Base-by-base conservation (phyloP, 2,797 vertebrate genomes). In the Phrynocephalus forsythii region DNA sequence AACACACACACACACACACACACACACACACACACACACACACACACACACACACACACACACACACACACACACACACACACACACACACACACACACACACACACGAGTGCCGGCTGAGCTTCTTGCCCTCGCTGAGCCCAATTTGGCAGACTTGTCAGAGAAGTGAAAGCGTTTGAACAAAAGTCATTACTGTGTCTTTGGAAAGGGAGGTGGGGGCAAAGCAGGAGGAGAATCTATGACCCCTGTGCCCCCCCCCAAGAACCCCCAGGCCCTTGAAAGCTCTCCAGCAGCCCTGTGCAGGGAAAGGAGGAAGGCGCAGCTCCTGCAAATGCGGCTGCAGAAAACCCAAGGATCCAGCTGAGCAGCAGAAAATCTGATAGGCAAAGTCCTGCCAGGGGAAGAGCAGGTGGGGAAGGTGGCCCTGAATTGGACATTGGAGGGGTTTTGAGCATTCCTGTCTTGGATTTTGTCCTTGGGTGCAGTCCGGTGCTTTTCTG, bases 121-220 rank as follows among this genome's bases (percentile, higher is more conserved):
- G 67, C n/a, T 85, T 77, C 89, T 93, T 73, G 22, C 89, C 90
- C 76, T 88, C 82, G 80, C 63, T 1, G 15, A 86, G 72, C 78
- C 85, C 87, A 73, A 91, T 82, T 2, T n/a, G 38, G 83, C 79
- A 0, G 5, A 38, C 44, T 73, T 11, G 33, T 48, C 5, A 1
- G 79, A 76, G 63, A 2, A 79, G 22, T 3, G 87, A 5, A 63
- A 77, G 73, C 86, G 0, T 26, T 87, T 80, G 82, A 1, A 52
- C 24, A 0, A 2, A 44, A 89, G 91, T 72, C 93, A 89, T 88
- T 28, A 84, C 85, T 33, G 86, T 63, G 86, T 60, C 3, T 86
- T 44, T 38, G 87, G 85, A 87, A 83, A 78, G 87, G 86, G 91
- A 91, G 91, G 89, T 71, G 88, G 91, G 91, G 92, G 90, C 86